Conservation (phyloP, 2,113 vertebrate genomes). For the Dromaius novaehollandiae region DNA sequence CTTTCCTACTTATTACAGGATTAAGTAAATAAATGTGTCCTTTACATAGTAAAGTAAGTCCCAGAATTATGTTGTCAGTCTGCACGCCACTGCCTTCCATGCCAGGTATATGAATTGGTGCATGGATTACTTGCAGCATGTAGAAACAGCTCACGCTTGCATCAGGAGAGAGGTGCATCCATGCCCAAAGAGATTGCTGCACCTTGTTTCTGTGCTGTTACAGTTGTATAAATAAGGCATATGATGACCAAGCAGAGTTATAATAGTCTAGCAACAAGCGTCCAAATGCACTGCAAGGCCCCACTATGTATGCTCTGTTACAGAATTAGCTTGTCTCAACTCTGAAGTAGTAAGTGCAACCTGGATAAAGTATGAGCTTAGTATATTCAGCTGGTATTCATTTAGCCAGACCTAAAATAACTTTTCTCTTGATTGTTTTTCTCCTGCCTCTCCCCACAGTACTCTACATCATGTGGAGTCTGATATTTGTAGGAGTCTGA, state of each 20-base stretch:
- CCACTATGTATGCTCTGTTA: background rate
- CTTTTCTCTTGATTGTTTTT: background rate
- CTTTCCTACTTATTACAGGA: conserved; percentile 23
- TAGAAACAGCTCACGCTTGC: background rate
- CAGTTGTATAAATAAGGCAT: background rate
- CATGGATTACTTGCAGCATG: background rate
- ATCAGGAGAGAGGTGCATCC: background rate
- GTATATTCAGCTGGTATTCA: background rate
- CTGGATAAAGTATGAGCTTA: background rate
- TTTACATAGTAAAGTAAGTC: background rate
- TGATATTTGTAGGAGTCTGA: background rate
- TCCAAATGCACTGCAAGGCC: background rate
- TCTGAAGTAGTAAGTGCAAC: background rate
- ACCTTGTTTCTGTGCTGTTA: background rate
- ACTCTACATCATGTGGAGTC: background rate
- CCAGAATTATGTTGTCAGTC: background rate
- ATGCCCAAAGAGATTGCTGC: background rate
- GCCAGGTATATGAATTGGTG: background rate
- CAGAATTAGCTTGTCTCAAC: background rate
- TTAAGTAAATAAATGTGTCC: conserved; percentile 31
- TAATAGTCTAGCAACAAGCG: background rate
- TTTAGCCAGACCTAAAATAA: background rate
- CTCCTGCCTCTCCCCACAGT: background rate
- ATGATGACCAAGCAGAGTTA: background rate
- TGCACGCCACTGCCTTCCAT: background rate